Conservation (phyloP, 2,113 vertebrate genomes). For the Camelus dromedarius region DNA sequence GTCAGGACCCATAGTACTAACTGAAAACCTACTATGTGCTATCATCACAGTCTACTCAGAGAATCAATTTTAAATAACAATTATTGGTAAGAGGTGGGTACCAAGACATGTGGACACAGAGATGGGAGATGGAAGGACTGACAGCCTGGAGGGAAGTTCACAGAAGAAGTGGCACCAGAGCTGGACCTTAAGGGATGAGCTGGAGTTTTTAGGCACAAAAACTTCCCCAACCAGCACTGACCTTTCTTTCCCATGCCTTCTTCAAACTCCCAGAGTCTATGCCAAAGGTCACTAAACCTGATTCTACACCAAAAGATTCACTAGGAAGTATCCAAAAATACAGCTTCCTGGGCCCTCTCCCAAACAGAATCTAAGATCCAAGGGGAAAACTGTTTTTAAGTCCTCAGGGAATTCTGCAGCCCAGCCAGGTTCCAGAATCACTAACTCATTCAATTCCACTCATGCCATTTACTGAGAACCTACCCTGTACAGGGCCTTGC, state of each 20-base stretch:
- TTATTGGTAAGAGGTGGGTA: background rate
- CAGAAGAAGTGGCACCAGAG: accelerated
- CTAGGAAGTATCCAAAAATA: background rate
- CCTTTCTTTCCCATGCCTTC: background rate
- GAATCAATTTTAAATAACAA: background rate
- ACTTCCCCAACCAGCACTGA: accelerated
- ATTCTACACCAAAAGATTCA: background rate
- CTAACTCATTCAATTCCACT: background rate
- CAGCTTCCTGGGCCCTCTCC: background rate
- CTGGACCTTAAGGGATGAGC: background rate
- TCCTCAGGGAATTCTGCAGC: background rate
- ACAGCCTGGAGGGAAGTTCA: background rate
- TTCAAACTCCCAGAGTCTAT: background rate
- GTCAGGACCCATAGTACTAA: background rate
- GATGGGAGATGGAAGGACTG: accelerated
- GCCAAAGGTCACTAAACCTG: background rate
- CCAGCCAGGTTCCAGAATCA: background rate
- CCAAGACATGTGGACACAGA: too few relatives aligned
- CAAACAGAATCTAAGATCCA: background rate
- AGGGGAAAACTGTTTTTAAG: background rate
- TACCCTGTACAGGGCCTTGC: background rate
- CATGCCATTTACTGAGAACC: background rate
- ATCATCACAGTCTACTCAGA: background rate
- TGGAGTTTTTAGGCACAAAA: background rate
- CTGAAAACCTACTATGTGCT: background rate